Percentiles rank a stretch among this genome's conserved stretches.
Evolutionary conservation across 2,113 vertebrate species (phyloP).

Genomic region (Spea bombifrons): DNA sequence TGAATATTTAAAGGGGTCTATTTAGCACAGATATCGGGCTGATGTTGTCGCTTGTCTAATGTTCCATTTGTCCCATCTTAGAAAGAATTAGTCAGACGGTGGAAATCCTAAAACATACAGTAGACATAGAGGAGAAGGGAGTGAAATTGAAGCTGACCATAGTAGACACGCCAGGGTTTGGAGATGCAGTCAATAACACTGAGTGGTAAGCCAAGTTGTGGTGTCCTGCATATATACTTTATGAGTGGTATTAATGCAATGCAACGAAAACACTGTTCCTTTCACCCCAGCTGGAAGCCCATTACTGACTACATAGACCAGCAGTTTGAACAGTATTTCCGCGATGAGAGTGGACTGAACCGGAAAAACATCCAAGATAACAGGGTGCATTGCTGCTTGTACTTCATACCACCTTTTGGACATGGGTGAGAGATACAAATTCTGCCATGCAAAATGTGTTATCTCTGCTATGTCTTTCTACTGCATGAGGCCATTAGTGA

Average conservation of each 20-base stretch:
- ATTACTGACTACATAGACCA: slow-evolving; percentile 98
- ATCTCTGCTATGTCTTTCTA: neutral
- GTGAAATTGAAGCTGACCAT: slow-evolving; percentile 97
- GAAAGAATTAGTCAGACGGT: slow-evolving; percentile 96
- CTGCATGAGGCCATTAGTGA: neutral
- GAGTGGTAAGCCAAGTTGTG: slow-evolving; percentile 78
- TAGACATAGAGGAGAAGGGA: slow-evolving; percentile 98
- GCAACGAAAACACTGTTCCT: neutral
- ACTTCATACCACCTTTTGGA: slow-evolving; percentile 96
- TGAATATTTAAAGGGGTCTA: too few species aligned
- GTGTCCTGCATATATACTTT: neutral
- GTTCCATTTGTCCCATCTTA: slow-evolving; percentile 51
- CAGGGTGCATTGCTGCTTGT: slow-evolving; percentile 95
- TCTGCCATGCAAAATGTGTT: neutral
- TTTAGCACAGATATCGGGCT: too few species aligned
- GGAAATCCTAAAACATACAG: slow-evolving; percentile 95
- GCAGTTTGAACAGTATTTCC: slow-evolving; percentile 98
- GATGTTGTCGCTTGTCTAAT: neutral
- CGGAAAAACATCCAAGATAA: slow-evolving; percentile 97
- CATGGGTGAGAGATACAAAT: slow-evolving; percentile 74
- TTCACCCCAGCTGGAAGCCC: slow-evolving; percentile 83
- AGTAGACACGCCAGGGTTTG: slow-evolving; percentile 95
- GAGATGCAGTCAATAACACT: slow-evolving; percentile 96
- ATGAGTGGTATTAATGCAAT: neutral
- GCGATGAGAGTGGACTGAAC: slow-evolving; percentile 94